A percentile compares a stretch with the other conserved stretches of the same genome.
These are phyloP conservation scores for Sphecodes monilicornis DNA, from an alignment of 2,888 invertebrate species.

Conservation along the genomic window DNA sequence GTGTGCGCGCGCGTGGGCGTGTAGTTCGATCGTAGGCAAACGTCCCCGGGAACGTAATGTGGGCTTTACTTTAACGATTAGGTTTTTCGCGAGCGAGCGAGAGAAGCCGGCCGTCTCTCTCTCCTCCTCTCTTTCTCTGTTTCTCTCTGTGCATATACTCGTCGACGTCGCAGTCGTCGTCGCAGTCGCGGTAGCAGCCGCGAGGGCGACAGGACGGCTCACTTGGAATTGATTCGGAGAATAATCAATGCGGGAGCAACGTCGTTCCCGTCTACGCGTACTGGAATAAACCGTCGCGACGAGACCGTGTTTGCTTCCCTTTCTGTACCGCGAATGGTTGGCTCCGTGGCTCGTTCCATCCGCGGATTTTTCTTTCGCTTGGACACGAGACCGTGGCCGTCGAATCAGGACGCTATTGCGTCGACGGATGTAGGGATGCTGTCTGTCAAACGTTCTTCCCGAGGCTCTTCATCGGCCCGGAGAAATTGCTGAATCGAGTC, in stretches of 20 bases:
- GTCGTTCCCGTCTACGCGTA: conserved; percentile 44
- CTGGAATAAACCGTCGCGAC: conserved; percentile 36
- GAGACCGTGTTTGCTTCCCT: conserved; percentile 32
- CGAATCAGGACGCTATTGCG: background rate
- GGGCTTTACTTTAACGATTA: conserved; percentile 73
- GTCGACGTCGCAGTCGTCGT: background rate
- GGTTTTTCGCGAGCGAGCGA: conserved; percentile 65
- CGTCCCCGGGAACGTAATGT: conserved; percentile 65
- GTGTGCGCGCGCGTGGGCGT: no score
- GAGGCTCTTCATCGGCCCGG: background rate
- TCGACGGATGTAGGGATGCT: background rate
- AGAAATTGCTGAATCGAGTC: no score
- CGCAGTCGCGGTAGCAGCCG: conserved; percentile 16
- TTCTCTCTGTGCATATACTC: conserved; percentile 34
- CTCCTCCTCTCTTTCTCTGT: background rate
- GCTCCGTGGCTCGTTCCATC: background rate
- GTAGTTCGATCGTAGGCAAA: conserved; percentile 71
- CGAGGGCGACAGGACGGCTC: conserved; percentile 51
- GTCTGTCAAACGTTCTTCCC: background rate
- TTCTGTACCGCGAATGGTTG: background rate
- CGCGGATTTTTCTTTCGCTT: conserved; percentile 12
- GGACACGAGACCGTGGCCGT: background rate
- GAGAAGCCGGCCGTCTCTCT: conserved; percentile 13
- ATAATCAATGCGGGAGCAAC: conserved; percentile 62
- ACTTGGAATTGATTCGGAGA: conserved; percentile 64